Base-by-base conservation (phyloP, 2,888 invertebrate species). In the Cenopis cana region DNA sequence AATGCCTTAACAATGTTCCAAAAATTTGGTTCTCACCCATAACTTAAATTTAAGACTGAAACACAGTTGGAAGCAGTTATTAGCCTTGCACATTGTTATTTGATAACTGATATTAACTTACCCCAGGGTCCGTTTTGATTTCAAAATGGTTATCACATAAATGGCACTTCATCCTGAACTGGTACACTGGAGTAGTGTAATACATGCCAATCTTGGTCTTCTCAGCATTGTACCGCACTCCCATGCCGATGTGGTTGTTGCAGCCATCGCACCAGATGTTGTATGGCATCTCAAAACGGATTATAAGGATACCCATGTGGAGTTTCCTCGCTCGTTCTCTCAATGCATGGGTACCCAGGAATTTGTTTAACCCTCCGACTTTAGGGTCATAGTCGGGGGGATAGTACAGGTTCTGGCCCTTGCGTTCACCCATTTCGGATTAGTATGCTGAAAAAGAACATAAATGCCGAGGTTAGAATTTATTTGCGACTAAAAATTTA, bases 241-340 rank as follows among this genome's bases (percentile, higher is more conserved):
- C 99, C 99, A 99, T 99, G 38, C 99, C 99, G 69, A 99, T 98
- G 85, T 99, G 99, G 91, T 98, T 99, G 75, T 97, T 96, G 86
- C 99, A 99, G 67, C 99, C 99, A 50, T 98, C 98, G 80, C 99
- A 99, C 99, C 99, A 99, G 79, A 99, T 99, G 89, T 99, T 99
- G 85, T 98, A 99, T 0, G 99, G 99, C 99, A 99, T 99, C 93
- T 99, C 99, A 94, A 99, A 99, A 59, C 99, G 95, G 76, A 99
- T 98, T 75, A 98, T 97, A 29, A 99, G 95, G 79, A 99, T 99
- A 12, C 99, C 99, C 93, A 98, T 94, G 82, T 98, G 97, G 3
- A 99, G 95, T 88, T 99, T 99, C n/a, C 97, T 94, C 24, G 99
- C 99, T 74, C 99, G 93, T 89, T 99, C 99, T 38, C 99, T 95